Base-by-base conservation (phyloP, 92 coral and sea anemone species). In the Virgularia gustaviana region DNA sequence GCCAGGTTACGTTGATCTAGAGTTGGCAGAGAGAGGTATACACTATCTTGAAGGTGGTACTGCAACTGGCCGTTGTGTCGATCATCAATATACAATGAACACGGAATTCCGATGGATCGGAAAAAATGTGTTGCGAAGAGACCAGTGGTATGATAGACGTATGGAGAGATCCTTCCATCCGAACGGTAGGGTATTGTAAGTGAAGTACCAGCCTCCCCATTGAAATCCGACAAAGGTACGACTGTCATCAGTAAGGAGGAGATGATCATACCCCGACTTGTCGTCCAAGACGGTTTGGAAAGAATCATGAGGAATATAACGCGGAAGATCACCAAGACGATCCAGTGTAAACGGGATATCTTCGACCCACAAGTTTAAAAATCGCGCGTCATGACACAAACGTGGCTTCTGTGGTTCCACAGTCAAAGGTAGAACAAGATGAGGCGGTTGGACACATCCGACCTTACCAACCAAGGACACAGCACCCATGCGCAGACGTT, bases 181-280 rank as follows among this genome's bases (percentile, higher is more conserved):
- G 45, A 39, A 39, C 45, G 45, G 45, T 15, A 39, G 45, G 15
- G 45, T 39, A 39, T 39, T 39, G 15, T 39, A 39, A 8, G 15
- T 15, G 15, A 39, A 39, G 45, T 39, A 39, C 45, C 45, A 39
- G 8, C 45, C 45, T 15, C 45, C 45, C 45, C 45, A 39, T 15
- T 39, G 45, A 7, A 39, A 7, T 39, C 15, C 8, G 15, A 39
- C 8, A 39, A 39, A 39, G 8, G 45, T 39, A 8, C 45, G 8
- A 15, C 45, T 39, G 8, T 8, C 45, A 7, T 39, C 45, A 8
- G 45, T 7, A 8, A 39, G 8, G 9, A 39, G 15, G 8, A 51
- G 25, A 51, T 51, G 58, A 51, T 51, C 58, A 51, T 51, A 51
- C 9, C 58, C 58, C 15, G 58, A 51, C 22, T 51, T 51, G 8